Percentiles rank a stretch among this genome's conserved stretches.
Conservation (phyloP, 2,113 vertebrate species). For the Colossoma macropomum region DNA sequence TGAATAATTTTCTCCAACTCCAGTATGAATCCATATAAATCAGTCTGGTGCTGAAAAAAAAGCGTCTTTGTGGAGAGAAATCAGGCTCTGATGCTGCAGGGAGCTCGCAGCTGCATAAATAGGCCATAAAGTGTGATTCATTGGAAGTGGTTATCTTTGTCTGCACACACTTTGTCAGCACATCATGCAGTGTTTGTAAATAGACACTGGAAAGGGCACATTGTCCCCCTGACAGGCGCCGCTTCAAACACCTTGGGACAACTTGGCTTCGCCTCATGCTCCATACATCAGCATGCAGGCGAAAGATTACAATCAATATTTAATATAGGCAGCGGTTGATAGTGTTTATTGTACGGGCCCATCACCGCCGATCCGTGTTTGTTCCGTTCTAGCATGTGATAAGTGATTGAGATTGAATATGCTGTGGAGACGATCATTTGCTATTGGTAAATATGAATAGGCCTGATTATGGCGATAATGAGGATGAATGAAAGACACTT, state of each 20-base stretch:
- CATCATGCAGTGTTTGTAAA: slow-evolving; percentile 61
- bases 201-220: slow-evolving; percentile 60
- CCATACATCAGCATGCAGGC: slow-evolving; percentile 33
- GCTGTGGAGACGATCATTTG: not conserved
- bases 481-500: not conserved
- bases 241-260: slow-evolving; percentile 49
- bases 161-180: slow-evolving; percentile 53
- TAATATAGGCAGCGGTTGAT: slow-evolving; percentile 27
- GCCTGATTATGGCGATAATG: not conserved
- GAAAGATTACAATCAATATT: slow-evolving; percentile 46
- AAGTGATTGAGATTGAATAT: not conserved
- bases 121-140: slow-evolving; percentile 40
- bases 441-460: not conserved
- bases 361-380: not conserved
- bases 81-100: not conserved
- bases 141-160: slow-evolving; percentile 52
- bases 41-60: not conserved
- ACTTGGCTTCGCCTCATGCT: slow-evolving; percentile 21
- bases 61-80: not conserved
- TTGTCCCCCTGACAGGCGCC: slow-evolving; percentile 45
- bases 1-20: not conserved
- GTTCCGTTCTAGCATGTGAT: not conserved
- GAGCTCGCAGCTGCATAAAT: slow-evolving; percentile 32
- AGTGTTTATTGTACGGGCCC: not conserved
- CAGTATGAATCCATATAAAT: slow-evolving; percentile 38